phyloP scores from a whole-genome alignment of 2,888 invertebrate species.

The Philereme vetulata region DNA sequence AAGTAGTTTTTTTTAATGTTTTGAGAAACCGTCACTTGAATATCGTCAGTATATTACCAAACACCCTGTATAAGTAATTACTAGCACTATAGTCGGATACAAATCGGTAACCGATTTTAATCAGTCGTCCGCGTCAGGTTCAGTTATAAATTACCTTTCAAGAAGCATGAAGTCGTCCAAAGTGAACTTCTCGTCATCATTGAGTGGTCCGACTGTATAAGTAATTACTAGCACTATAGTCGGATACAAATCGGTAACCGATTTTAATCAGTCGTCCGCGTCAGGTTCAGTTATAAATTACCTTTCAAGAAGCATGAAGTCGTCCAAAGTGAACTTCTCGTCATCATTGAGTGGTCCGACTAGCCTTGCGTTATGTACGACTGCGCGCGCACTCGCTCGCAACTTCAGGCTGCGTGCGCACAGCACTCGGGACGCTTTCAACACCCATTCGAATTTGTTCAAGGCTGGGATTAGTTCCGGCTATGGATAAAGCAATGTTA shows the following conservation, averaged over 20 bases:
- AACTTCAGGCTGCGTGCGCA: conserved; percentile 89
- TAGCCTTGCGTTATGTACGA: conserved; percentile 95
- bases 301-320: conserved; percentile 94
- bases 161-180: conserved; percentile 95
- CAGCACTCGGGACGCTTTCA: conserved; percentile 87
- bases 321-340: conserved; percentile 93
- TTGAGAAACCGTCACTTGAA: no score
- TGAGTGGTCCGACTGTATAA: conserved; percentile 95
- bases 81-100: no score
- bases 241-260: no score
- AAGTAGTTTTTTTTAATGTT: no score
- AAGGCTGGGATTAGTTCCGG: conserved; percentile 81
- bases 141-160: conserved; percentile 83
- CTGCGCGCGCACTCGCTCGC: conserved; percentile 85
- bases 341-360: conserved; percentile 90
- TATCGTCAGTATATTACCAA: no score
- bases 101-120: no score
- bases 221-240: no score
- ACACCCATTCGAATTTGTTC: conserved; percentile 85
- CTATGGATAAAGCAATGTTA: conserved; percentile 45
- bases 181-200: conserved; percentile 88
- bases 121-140: no score
- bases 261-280: no score
- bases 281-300: conserved; percentile 38
- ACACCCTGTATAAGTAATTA: no score